Base-by-base conservation (phyloP, 2,888 invertebrate genomes). In the Cyrtodaria siliqua region DNA sequence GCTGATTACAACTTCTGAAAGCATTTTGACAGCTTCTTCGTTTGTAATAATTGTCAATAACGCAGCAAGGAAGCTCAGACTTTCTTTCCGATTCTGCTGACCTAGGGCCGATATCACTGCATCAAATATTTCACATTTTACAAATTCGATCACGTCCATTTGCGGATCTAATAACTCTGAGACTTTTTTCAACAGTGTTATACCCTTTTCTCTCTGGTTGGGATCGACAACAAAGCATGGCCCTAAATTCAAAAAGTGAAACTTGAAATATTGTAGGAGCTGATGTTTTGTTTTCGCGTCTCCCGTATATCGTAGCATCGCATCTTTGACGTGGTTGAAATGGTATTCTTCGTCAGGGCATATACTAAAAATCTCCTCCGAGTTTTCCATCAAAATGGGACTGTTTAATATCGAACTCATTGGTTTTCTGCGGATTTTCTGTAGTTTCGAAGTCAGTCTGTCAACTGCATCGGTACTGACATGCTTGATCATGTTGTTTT, bases 161-260 rank as follows among this genome's bases (percentile, higher is more conserved):
- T 33, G 18, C 38, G 62, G 20, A 24, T 62, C 24, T 8, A 9
- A 8, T n/a, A 61, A 9, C 6, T 26, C 29, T 24, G 61, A 23
- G 26, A 61, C 6, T 44, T 18, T 47, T 20, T 33, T 23, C 38
- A 62, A 33, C 24, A 50, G 49, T 29, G 27, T n/a, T 20, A 50
- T 38, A 2, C 49, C 50, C 14, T 49, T 49, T 38, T 62, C 62
- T 23, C 62, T 50, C 12, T 20, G 26, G 20, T 62, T 52, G 9
- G 62, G 62, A 23, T 50, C 52, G 14, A 50, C 38, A 4, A 52
- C 52, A 38, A 52, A 62, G 20, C 23, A 20, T 4, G 52, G 0
- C 2, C 62, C 62, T 12, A 52, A 24, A 24, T 62, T 50, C 1
- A 52, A n/a, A 38, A 62, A 62, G 23, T 62, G 52, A 38, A 49